These are phyloP conservation scores for Anguilla anguilla DNA, from an alignment of 2,797 vertebrate genomes.

Conservation along the genomic window DNA sequence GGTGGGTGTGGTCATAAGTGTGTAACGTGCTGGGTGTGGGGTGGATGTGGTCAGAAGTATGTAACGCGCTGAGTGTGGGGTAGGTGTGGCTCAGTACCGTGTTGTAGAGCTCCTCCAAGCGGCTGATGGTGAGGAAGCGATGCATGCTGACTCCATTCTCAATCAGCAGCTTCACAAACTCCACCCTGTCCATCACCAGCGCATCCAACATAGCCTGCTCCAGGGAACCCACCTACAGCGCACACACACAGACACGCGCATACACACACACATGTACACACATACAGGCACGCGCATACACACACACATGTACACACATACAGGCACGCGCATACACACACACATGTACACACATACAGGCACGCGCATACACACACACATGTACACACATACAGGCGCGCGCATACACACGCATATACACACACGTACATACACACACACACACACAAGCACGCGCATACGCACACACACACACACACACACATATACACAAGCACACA, in stretches of 20 bases:
- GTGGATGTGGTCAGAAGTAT: neutral
- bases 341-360: neutral
- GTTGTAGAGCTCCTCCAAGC: constrained; percentile 97
- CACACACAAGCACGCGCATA: neutral
- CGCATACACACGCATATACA: neutral
- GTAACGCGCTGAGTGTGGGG: neutral
- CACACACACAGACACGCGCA: constrained; percentile 42
- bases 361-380: neutral
- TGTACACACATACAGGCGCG: constrained; percentile 31
- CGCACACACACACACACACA: neutral
- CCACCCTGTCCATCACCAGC: constrained; percentile 96
- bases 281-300: constrained; percentile 43
- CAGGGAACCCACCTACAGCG: constrained; percentile 87
- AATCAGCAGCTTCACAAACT: constrained; percentile 97
- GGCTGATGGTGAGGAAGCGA: constrained; percentile 93
- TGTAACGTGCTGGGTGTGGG: no score
- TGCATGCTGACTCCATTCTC: constrained; percentile 99
- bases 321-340: neutral
- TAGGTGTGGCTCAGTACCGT: constrained; percentile 71
- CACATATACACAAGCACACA: constrained; percentile 28
- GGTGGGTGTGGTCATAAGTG: neutral
- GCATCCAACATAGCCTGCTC: constrained; percentile 98
- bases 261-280: neutral
- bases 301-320: neutral
- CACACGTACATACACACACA: constrained; percentile 31